These are phyloP conservation scores for Scaptomyza cyrtandrae DNA, from an alignment of 2,888 invertebrate genomes.

Conservation along the genomic window DNA sequence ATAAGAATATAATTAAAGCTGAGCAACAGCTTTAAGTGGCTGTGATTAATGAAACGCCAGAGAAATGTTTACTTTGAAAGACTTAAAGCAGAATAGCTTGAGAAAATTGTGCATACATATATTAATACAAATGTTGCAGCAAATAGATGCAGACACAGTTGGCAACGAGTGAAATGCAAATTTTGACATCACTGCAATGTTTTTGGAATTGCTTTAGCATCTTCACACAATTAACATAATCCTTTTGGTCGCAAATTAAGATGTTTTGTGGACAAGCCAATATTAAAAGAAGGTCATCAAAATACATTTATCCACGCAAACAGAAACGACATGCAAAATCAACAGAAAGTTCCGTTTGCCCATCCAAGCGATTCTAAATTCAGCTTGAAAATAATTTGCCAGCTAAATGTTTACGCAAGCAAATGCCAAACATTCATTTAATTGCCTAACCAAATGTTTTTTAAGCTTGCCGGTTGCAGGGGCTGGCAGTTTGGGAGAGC, in stretches of 20 bases:
- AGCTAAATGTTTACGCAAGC: conserved; percentile 62
- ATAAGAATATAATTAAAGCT: conserved; percentile 59
- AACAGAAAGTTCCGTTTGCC: conserved; percentile 39
- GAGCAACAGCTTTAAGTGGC: conserved; percentile 45
- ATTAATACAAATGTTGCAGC: not conserved
- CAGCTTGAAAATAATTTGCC: conserved; percentile 61
- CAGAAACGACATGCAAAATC: conserved; percentile 38
- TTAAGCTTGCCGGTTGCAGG: not conserved
- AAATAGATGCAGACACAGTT: not conserved
- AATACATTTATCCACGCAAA: conserved; percentile 40
- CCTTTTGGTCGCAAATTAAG: conserved; percentile 40
- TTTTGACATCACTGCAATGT: conserved; percentile 7
- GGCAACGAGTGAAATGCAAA: conserved; percentile 13
- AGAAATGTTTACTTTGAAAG: not conserved
- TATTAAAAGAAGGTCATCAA: conserved; percentile 55
- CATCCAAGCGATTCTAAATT: conserved; percentile 31
- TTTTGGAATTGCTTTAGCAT: conserved; percentile 4
- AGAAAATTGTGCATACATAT: too few species aligned
- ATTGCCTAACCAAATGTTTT: conserved; percentile 48
- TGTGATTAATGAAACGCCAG: conserved; percentile 65
- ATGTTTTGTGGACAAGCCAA: conserved; percentile 31
- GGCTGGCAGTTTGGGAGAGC: not conserved
- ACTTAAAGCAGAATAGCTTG: not conserved
- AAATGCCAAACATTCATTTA: conserved; percentile 69
- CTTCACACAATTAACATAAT: conserved; percentile 54